A percentile compares a stretch with the other conserved stretches of the same genome.
Evolutionary conservation across 2,888 invertebrate genomes (phyloP).

Genomic region (Drosophila barbarae): DNA sequence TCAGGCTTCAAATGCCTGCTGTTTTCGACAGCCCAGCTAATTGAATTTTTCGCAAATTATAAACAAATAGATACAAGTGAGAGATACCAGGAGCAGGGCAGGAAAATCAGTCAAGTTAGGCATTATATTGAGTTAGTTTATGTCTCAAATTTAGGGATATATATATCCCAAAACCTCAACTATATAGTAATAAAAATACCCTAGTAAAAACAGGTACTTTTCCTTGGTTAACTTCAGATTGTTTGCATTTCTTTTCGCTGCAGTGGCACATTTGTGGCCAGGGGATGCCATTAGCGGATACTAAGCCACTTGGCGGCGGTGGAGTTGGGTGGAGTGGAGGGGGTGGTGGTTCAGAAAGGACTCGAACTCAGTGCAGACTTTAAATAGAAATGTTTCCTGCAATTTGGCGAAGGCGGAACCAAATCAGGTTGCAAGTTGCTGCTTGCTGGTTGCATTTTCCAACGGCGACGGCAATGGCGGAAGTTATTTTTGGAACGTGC

Average conservation of each 20-base stretch:
- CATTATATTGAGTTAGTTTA: neutral
- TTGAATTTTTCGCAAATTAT: constrained; percentile 69
- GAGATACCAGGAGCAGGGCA: neutral
- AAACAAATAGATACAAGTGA: constrained; percentile 42
- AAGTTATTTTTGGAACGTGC: constrained; percentile 72
- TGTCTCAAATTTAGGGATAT: neutral
- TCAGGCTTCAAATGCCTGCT: constrained; percentile 39
- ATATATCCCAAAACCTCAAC: neutral
- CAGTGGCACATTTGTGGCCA: constrained; percentile 28
- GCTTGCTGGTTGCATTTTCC: constrained; percentile 9
- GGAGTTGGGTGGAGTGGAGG: too few species aligned
- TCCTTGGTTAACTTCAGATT: neutral
- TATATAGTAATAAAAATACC: neutral
- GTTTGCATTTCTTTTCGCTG: constrained; percentile 7
- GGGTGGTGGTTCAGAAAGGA: neutral
- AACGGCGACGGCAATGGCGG: constrained; percentile 47
- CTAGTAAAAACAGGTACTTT: neutral
- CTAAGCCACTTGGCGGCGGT: constrained; percentile 20
- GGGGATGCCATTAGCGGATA: constrained; percentile 27
- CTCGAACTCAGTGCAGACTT: constrained; percentile 51
- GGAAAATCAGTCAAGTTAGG: neutral
- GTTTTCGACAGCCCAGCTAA: constrained; percentile 69
- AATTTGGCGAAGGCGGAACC: constrained; percentile 62
- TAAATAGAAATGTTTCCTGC: constrained; percentile 69
- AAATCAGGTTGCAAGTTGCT: constrained; percentile 55